Percentiles rank a stretch among this genome's conserved stretches.
These are phyloP conservation scores for Myotis myotis DNA, from an alignment of 2,797 vertebrate genomes.

Conservation along the genomic window DNA sequence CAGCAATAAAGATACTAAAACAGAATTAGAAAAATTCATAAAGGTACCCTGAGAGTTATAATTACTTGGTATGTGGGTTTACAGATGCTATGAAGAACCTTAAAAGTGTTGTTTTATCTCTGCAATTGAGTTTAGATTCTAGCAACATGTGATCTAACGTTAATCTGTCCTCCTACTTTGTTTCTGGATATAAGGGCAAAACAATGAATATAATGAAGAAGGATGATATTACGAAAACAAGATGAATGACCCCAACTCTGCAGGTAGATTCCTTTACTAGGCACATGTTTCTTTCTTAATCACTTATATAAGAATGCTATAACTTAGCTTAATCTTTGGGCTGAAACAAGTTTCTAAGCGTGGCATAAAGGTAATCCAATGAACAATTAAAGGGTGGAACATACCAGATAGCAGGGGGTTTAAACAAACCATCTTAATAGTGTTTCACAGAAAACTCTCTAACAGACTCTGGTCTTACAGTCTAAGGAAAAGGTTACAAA, in stretches of 20 bases:
- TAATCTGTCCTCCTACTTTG: slow-evolving; percentile 15
- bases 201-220: slow-evolving; percentile 34
- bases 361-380: slow-evolving; percentile 40
- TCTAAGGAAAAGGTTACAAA: background rate
- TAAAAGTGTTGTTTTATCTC: slow-evolving; percentile 9
- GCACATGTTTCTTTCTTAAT: background rate
- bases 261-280: slow-evolving; percentile 1
- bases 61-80: slow-evolving; percentile 1
- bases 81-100: background rate
- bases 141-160: slow-evolving; percentile 46
- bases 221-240: slow-evolving; percentile 22
- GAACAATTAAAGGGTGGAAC: slow-evolving; percentile 22
- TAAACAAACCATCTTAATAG: slow-evolving; percentile 7
- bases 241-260: background rate
- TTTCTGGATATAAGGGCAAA: slow-evolving; percentile 24
- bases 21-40: slow-evolving; percentile 37
- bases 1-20: background rate
- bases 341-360: slow-evolving; percentile 47
- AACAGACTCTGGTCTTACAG: background rate
- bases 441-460: slow-evolving; percentile 41
- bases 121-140: slow-evolving; percentile 22
- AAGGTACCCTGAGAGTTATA: background rate
- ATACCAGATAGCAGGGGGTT: background rate
- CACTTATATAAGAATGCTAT: slow-evolving; percentile 7
- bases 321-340: background rate